phyloP scores from a whole-genome alignment of 2,797 vertebrate genomes.

The Melanotaenia maccullochi region DNA sequence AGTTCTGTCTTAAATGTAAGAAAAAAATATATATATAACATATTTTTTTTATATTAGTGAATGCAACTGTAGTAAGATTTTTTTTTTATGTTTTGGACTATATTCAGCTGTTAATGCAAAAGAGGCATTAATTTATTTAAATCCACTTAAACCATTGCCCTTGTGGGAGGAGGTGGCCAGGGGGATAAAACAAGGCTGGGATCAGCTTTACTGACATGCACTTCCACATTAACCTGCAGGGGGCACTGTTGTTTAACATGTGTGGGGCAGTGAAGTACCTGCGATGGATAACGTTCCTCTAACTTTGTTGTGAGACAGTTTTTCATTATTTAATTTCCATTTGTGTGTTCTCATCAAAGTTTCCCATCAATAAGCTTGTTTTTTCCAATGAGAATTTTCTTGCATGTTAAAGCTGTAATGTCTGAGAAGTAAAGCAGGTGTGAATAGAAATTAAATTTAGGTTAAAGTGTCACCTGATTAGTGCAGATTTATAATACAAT shows the following conservation, averaged over 20 bases:
- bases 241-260: conserved; percentile 71
- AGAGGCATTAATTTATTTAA: conserved; percentile 79
- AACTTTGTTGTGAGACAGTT: conserved; percentile 46
- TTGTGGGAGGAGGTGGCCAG: conserved; percentile 66
- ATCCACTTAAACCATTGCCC: conserved; percentile 73
- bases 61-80: conserved; percentile 21
- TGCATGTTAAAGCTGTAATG: conserved; percentile 49
- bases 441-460: conserved; percentile 45
- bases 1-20: conserved; percentile 40
- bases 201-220: conserved; percentile 32
- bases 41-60: conserved; percentile 62
- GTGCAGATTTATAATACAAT: conserved; percentile 35
- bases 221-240: conserved; percentile 48
- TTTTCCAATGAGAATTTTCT: conserved; percentile 38
- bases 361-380: conserved; percentile 46
- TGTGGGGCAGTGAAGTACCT: conserved; percentile 25
- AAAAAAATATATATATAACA: conserved; percentile 21
- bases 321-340: conserved; percentile 27
- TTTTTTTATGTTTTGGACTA: conserved; percentile 31
- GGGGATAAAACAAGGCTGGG: conserved; percentile 55
- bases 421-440: conserved; percentile 49
- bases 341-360: conserved; percentile 47
- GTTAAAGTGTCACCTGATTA: conserved; percentile 57
- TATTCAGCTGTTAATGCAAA: conserved; percentile 53
- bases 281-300: conserved; percentile 42